Base-by-base conservation (phyloP, 2,797 vertebrate genomes). In the Pogoniulus pusillus region DNA sequence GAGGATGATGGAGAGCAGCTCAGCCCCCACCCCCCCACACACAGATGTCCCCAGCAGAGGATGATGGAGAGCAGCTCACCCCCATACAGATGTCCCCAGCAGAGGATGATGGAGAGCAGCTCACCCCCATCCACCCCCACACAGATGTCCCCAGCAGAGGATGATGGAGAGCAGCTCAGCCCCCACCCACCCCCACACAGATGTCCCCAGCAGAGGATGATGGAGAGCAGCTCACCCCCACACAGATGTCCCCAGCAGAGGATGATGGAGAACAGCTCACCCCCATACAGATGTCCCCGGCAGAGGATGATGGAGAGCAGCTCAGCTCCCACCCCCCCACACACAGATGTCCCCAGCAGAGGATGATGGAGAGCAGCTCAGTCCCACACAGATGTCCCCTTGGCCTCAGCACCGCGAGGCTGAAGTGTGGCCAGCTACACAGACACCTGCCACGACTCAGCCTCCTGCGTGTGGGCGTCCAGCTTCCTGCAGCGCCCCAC, bases 351-450 rank as follows among this genome's bases (percentile, higher is more conserved):
- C 8, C 43, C 45, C 39, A 26, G 19, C 35, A 74, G 27, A 9
- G 8, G 14, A 71, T 3, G 4, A 65, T 60, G 54, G 23, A 29
- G 12, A 66, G 20, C 23, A 57, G 54, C 32, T 7, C 58, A 77
- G 14, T 30, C 30, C 27, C 58, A 82, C 26, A 60, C 1, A 37
- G n/a, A n/a, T n/a, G n/a, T n/a, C n/a, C n/a, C n/a, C n/a, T n/a
- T n/a, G n/a, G 15, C 6, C 58, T 15, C 53, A 74, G 34, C 32
- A 51, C 13, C 2, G 1, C 0, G 0, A 34, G 29, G 53, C 30
- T 41, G 45, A 54, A 64, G 30, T 2, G 1, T 27, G 55, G 29
- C n/a, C 45, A 60, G 30, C 26, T 9, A 29, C 53, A 32, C 32
- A 39, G 9, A 45, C 69, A 70, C 57, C 18, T 58, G 72, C 45